Base-by-base conservation (phyloP, 2,888 invertebrate species). In the Leptinotarsa tumamoca region DNA sequence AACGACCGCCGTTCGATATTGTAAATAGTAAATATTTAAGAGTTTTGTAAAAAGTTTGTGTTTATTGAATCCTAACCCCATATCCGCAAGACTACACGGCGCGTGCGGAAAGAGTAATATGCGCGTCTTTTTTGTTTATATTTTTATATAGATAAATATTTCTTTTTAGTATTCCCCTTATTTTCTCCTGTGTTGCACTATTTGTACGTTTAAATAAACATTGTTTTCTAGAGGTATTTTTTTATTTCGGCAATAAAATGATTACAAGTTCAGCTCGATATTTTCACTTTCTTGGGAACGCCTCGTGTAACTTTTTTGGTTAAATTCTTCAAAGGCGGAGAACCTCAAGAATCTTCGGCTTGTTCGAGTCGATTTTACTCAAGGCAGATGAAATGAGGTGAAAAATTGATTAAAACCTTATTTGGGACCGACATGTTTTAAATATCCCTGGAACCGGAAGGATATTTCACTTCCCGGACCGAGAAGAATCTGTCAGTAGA, bases 21-120 rank as follows among this genome's bases (percentile, higher is more conserved):
- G 78, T 78, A 78, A 69, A 78, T 78, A 78, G 73, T 75, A 75
- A 71, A 69, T 72, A 75, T 78, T 71, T 78, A 78, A 77, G 75
- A 71, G 67, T 78, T 69, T 75, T 78, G 78, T 78, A 78, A 78
- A 78, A 78, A 78, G 73, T 73, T 77, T 70, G 66, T 73, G 70
- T 58, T 61, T 70, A 70, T 70, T 43, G 54, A n/a, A 52, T 70
- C 70, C 21, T 61, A 43, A 69, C 27, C 58, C 70, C 43, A 43
- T 68, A 21, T 18, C 13, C 52, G 21, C 50, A 21, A 69, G 43
- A 69, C 27, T 58, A 43, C 43, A 13, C 58, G 23, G 56, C 43
- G 54, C 43, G 14, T 33, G 4, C 43, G 3, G 10, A 43, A 14
- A 43, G 43, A 63, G 63, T 43, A 49, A 43, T 67, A 70, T 68